These are phyloP conservation scores for Macrobrachium nipponense DNA, from an alignment of 1,140 invertebrate species.

Conservation along the genomic window DNA sequence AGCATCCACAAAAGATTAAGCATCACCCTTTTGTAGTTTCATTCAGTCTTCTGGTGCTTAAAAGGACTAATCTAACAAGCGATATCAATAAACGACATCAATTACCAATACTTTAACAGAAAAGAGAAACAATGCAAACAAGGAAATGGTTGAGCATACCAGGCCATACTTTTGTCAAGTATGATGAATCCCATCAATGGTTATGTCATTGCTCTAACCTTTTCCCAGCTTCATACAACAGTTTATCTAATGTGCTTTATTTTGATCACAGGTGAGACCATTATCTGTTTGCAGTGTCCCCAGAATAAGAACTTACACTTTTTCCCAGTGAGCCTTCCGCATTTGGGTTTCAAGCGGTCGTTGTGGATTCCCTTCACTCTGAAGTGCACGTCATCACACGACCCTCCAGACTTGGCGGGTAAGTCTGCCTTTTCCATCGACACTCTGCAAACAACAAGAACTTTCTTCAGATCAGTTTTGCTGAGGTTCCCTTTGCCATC, in stretches of 20 bases:
- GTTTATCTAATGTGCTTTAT: background rate
- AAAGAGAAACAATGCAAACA: background rate
- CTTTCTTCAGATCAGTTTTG: background rate
- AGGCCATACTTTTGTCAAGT: background rate
- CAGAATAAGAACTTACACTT: slow-evolving; percentile 9
- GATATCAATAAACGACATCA: too few relatives aligned
- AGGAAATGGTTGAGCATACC: background rate
- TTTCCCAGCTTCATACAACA: background rate
- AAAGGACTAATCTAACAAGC: too few relatives aligned
- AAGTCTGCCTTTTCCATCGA: slow-evolving; percentile 37
- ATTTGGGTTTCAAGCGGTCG: slow-evolving; percentile 4
- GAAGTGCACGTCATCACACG: slow-evolving; percentile 2
- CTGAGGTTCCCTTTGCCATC: too few relatives aligned
- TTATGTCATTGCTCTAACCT: too few relatives aligned
- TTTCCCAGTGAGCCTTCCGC: slow-evolving; percentile 23
- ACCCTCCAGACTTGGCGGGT: background rate
- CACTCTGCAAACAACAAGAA: slow-evolving; percentile 23
- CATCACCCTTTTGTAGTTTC: too few relatives aligned
- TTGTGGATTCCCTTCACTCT: slow-evolving; percentile 9
- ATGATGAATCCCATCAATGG: too few relatives aligned
- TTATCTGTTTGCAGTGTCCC: too few relatives aligned
- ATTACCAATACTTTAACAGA: too few relatives aligned
- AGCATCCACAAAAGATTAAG: too few relatives aligned
- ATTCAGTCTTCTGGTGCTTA: too few relatives aligned
- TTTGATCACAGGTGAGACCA: background rate